phyloP scores from a whole-genome alignment of 1,140 invertebrate species.

The Eupristina koningsbergeri region DNA sequence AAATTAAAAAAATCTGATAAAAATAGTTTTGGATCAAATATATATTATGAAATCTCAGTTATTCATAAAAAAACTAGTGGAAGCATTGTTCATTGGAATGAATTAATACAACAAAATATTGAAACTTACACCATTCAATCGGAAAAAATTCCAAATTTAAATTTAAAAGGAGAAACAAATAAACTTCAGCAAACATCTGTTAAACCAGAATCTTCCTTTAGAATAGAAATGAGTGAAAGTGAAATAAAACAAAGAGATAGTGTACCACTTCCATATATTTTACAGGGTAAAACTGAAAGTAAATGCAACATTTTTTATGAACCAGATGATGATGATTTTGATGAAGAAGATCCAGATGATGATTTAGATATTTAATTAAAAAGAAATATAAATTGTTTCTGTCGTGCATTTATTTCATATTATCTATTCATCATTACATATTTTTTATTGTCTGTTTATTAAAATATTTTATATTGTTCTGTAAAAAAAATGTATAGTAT shows the following conservation, averaged over 20 bases:
- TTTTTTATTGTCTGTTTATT: constrained; percentile 34
- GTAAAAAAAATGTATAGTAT: constrained; percentile 1
- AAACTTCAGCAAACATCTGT: constrained; percentile 19
- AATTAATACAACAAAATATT: constrained; percentile 60
- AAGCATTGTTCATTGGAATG: constrained; percentile 57
- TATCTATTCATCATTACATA: background rate
- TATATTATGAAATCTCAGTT: constrained; percentile 59
- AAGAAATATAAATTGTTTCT: constrained; percentile 40
- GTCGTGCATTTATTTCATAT: constrained; percentile 52
- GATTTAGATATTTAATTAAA: constrained; percentile 67
- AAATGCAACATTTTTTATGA: constrained; percentile 73
- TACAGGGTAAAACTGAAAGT: constrained; percentile 56
- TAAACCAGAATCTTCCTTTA: constrained; percentile 64
- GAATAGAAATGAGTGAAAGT: constrained; percentile 64
- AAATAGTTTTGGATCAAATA: constrained; percentile 49
- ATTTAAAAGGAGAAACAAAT: constrained; percentile 47
- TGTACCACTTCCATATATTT: constrained; percentile 63
- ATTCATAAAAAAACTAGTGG: constrained; percentile 61
- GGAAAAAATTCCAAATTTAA: constrained; percentile 45
- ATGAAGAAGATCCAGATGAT: constrained; percentile 76
- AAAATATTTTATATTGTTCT: constrained; percentile 39
- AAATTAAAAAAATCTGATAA: constrained; percentile 56
- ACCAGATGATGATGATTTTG: constrained; percentile 73
- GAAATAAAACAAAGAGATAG: constrained; percentile 67
- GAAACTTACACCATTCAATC: constrained; percentile 57